Percentiles rank a stretch among this genome's conserved stretches.
phyloP scores from a whole-genome alignment of 2,113 vertebrate genomes.

The Trematomus loennbergii region DNA sequence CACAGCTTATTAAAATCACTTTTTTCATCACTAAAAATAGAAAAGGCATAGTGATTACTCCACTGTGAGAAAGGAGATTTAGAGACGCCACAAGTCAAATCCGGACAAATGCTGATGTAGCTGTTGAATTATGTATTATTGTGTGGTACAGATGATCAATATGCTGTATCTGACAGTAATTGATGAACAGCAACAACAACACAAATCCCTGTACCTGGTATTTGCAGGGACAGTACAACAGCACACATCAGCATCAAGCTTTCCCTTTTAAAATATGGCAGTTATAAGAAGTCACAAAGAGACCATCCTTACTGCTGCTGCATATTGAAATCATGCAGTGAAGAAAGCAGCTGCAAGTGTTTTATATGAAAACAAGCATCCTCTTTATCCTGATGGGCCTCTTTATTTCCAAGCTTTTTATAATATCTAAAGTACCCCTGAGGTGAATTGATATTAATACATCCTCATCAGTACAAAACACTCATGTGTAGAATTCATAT shows the following conservation, averaged over 20 bases:
- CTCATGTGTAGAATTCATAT: not conserved
- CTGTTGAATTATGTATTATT: not conserved
- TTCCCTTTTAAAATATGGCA: not conserved
- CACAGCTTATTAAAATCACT: not conserved
- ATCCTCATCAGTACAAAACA: not conserved
- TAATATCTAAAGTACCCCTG: not conserved
- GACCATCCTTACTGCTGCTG: not conserved
- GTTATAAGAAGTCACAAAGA: not conserved
- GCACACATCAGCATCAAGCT: not conserved
- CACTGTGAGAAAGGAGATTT: not conserved
- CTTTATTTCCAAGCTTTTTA: not conserved
- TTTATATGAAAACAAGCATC: too few species aligned
- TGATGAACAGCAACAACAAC: too few species aligned
- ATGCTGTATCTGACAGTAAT: not conserved
- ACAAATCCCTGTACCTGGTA: not conserved
- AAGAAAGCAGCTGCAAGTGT: not conserved
- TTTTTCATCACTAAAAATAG: too few species aligned
- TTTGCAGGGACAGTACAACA: not conserved
- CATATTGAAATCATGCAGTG: not conserved
- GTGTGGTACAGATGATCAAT: not conserved
- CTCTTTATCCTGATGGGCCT: not conserved
- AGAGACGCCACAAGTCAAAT: not conserved
- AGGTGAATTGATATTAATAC: not conserved
- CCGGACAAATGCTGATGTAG: not conserved
- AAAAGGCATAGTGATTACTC: not conserved